phyloP scores from a whole-genome alignment of 2,113 vertebrate genomes.

The Laticauda laticaudata region DNA sequence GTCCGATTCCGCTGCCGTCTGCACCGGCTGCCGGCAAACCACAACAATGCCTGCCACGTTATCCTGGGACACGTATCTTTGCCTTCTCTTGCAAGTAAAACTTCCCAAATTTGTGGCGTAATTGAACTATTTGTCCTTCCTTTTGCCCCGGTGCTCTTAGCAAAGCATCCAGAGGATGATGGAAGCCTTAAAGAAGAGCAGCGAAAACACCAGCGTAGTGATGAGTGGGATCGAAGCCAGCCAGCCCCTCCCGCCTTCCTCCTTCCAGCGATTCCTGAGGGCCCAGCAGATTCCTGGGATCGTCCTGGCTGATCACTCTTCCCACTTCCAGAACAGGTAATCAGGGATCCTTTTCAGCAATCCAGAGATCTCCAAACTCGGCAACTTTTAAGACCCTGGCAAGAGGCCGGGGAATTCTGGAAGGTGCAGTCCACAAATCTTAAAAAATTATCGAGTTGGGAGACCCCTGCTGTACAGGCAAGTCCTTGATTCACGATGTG shows the following conservation, averaged over 20 bases:
- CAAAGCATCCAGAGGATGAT: slow-evolving; percentile 74
- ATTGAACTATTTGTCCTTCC: background rate
- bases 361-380: background rate
- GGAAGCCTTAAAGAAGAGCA: slow-evolving; percentile 50
- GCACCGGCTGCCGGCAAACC: too few species aligned
- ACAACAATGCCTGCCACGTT: background rate
- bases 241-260: slow-evolving; percentile 87
- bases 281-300: slow-evolving; percentile 79
- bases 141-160: background rate
- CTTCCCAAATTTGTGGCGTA: background rate
- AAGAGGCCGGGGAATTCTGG: too few species aligned
- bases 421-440: background rate
- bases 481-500: too few species aligned
- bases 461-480: background rate
- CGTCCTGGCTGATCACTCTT: slow-evolving; percentile 81
- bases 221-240: slow-evolving; percentile 55
- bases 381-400: background rate
- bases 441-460: background rate
- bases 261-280: slow-evolving; percentile 90
- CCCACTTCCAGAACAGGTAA: slow-evolving; percentile 79
- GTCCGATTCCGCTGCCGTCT: too few species aligned
- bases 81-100: background rate
- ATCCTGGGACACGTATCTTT: background rate
- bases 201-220: slow-evolving; percentile 32
- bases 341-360: too few species aligned